phyloP scores from a whole-genome alignment of 2,888 invertebrate species.

The Leptinotarsa haldemani region DNA sequence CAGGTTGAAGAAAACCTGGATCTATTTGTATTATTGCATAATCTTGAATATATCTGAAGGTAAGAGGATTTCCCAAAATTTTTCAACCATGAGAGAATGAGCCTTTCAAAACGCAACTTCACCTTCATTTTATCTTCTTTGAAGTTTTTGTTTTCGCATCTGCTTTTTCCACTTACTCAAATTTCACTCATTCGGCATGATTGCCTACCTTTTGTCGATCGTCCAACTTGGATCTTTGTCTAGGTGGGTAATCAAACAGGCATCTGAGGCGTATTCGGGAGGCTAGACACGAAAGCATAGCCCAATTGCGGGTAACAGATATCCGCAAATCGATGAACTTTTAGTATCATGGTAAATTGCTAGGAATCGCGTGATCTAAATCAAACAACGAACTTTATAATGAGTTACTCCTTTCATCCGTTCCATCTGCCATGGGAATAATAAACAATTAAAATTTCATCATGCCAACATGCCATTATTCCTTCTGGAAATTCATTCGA shows the following conservation, averaged over 20 bases:
- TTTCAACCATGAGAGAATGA: too few species aligned
- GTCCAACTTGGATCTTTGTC: neutral
- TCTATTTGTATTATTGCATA: too few species aligned
- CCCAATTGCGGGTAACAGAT: constrained; percentile 9
- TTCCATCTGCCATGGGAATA: constrained; percentile 25
- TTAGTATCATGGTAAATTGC: constrained; percentile 8
- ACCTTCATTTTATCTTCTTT: too few species aligned
- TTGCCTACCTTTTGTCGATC: neutral
- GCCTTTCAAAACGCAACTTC: too few species aligned
- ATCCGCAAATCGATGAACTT: constrained; percentile 16
- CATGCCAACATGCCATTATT: constrained; percentile 34
- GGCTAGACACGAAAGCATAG: neutral
- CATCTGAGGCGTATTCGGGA: neutral
- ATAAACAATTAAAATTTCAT: constrained; percentile 34
- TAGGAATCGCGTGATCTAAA: constrained; percentile 28
- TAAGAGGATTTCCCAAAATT: too few species aligned
- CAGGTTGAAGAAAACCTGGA: too few species aligned
- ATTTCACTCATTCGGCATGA: neutral
- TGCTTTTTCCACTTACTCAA: too few species aligned
- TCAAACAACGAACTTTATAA: constrained; percentile 34
- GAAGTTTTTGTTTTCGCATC: too few species aligned
- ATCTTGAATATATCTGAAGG: too few species aligned
- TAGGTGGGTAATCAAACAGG: neutral
- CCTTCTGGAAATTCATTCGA: constrained; percentile 2
- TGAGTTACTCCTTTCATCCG: constrained; percentile 33